Conservation (phyloP, 2,113 vertebrate species). For the Equus przewalskii region DNA sequence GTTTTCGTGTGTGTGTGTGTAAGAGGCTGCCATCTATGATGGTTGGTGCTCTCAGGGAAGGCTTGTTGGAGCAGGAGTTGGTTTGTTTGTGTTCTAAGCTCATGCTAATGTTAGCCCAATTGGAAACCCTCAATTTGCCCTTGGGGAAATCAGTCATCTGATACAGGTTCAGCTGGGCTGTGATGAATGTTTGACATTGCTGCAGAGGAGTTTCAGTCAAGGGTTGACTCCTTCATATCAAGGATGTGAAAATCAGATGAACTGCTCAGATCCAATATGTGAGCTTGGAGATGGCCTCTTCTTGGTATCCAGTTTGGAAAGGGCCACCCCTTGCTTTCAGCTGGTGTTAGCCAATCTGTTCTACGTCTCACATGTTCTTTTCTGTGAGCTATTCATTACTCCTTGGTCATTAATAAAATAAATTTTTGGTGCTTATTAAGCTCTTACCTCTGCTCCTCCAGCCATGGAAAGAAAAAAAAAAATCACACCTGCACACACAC, state of each 20-base stretch:
- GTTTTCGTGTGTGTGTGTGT: not conserved
- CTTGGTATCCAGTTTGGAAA: not conserved
- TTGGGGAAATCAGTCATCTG: constrained; percentile 53
- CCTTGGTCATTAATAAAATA: constrained; percentile 39
- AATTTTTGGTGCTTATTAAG: constrained; percentile 28
- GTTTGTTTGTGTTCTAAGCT: constrained; percentile 59
- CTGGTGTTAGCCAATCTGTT: not conserved
- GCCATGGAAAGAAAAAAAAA: not conserved
- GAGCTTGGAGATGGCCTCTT: not conserved
- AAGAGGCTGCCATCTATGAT: constrained; percentile 1
- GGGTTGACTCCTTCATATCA: not conserved
- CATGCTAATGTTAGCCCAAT: constrained; percentile 45
- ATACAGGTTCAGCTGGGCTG: constrained; percentile 36
- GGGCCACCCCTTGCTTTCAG: not conserved
- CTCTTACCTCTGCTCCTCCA: not conserved
- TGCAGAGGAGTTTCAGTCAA: constrained; percentile 37
- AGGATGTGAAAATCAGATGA: constrained; percentile 44
- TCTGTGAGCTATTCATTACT: not conserved
- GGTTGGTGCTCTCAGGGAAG: constrained; percentile 39
- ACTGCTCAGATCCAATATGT: not conserved
- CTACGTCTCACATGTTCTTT: constrained; percentile 38
- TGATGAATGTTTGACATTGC: constrained; percentile 44
- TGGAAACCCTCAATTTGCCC: constrained; percentile 60
- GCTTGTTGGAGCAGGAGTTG: constrained; percentile 37
- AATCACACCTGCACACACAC: not conserved